Percentiles rank a stretch among this genome's conserved stretches.
phyloP scores from a whole-genome alignment of 2,888 invertebrate genomes.

The Zygogramma bicolorata region DNA sequence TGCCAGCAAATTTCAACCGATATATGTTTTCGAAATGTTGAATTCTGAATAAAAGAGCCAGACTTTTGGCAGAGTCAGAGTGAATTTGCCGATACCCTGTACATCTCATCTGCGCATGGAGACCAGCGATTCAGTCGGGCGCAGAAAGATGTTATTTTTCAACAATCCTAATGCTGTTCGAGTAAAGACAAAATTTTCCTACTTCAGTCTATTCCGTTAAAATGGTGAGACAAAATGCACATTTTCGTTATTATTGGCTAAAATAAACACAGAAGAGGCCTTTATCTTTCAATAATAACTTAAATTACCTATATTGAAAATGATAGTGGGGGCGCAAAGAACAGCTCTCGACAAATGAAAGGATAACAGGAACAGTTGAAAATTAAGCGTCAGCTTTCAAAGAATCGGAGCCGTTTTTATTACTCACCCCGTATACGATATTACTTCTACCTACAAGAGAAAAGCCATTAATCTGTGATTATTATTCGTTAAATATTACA shows the following conservation, averaged over 20 bases:
- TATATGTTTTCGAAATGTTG: not conserved
- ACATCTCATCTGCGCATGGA: not conserved
- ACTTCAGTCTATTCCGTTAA: constrained; percentile 43
- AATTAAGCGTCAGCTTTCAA: not conserved
- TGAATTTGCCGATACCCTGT: constrained; percentile 5
- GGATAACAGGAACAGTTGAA: not conserved
- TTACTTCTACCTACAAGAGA: not conserved
- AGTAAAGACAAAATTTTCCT: constrained; percentile 43
- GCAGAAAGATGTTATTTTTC: constrained; percentile 4
- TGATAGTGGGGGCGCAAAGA: not conserved
- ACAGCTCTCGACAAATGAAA: not conserved
- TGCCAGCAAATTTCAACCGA: not conserved
- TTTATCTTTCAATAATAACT: constrained; percentile 18
- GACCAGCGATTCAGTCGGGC: not conserved
- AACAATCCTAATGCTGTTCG: constrained; percentile 5
- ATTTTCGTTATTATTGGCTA: constrained; percentile 21
- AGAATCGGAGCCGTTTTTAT: not conserved
- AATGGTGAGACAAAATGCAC: constrained; percentile 23
- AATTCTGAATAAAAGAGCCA: not conserved
- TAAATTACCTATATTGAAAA: constrained; percentile 15
- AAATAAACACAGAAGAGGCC: constrained; percentile 22
- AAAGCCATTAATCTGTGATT: constrained; percentile 14
- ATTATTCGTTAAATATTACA: constrained; percentile 12
- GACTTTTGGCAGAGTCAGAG: not conserved
- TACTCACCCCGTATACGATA: not conserved